Evolutionary conservation across 2,797 vertebrate genomes (phyloP), one percentile per base, ranked within the genome.

Genomic region (Gymnoscopelus braueri): DNA sequence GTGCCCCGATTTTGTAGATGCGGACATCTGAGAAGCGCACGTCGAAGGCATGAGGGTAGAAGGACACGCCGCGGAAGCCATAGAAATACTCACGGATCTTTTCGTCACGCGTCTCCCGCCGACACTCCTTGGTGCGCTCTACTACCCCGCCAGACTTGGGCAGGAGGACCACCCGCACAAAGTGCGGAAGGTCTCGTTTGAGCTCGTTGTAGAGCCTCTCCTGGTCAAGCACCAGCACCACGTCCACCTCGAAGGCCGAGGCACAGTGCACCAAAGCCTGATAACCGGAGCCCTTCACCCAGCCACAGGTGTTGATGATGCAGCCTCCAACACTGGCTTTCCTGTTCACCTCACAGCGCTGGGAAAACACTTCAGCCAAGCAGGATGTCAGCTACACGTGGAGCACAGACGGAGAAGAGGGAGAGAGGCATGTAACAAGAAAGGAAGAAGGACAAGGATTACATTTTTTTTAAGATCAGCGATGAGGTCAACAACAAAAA

Each of bases 81-180:
- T 99, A 99, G 88, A 99, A 99, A 75, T 99, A 99, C 78, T 99
- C 97, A 0, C 97, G 95, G 82, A 99, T 97, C 65, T 96, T 97
- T 60, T 98, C 96, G 0, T 99, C 98, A 0, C 97, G 92, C 4
- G 96, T 76, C 1, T 98, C 97, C n/a, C 97, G 90, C 0, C 98
- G 91, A 84, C 97, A 99, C 84, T 98, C 97, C 74, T 99, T 99
- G 71, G 97, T 96, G 39, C 97, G 97, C 78, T 98, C 98, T 19
- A 97, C 97, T 11, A 95, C 98, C 0, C 97, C 98, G 0, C 98
- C 98, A 0, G 97, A 99, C 76, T 99, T 99, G 55, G 98, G 98
- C 2, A 99, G 93, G 60, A 98, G 93, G 6, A 98, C 95, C 0
- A 98, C 98, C 5, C 96, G 94, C 4, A 99, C 98, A 0, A 99